phyloP scores from a whole-genome alignment of 1,140 invertebrate genomes.

The Ostrea edulis region DNA sequence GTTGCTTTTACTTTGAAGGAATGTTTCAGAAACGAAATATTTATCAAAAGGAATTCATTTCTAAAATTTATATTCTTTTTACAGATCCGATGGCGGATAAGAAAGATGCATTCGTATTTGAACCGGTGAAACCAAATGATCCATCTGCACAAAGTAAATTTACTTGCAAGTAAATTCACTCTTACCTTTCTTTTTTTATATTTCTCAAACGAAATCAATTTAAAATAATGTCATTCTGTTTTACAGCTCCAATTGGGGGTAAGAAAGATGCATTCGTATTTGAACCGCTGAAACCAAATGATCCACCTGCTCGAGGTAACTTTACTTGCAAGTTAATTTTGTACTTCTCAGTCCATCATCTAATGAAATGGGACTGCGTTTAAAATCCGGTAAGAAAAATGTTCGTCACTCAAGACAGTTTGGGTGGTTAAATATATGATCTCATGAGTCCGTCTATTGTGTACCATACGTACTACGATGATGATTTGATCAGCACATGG shows the following conservation, averaged over 20 bases:
- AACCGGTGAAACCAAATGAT: not conserved
- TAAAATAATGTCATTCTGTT: not conserved
- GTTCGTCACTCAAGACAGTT: no score
- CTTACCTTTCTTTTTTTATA: not conserved
- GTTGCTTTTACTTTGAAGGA: no score
- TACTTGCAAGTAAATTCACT: not conserved
- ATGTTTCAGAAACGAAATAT: not conserved
- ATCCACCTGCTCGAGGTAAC: not conserved
- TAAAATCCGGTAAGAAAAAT: no score
- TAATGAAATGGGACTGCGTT: no score
- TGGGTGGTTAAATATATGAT: no score
- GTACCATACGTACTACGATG: no score
- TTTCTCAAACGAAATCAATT: not conserved
- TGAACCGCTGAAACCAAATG: not conserved
- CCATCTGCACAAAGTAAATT: not conserved
- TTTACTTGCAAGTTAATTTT: not conserved
- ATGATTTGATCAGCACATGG: no score
- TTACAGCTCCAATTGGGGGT: not conserved
- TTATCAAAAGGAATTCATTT: not conserved
- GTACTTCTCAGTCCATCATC: no score
- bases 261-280: not conserved
- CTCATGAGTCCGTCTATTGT: no score
- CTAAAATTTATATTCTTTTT: not conserved
- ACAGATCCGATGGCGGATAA: not conserved
- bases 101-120: not conserved